phyloP scores from a whole-genome alignment of 1,140 invertebrate genomes.

The Solen grandis region DNA sequence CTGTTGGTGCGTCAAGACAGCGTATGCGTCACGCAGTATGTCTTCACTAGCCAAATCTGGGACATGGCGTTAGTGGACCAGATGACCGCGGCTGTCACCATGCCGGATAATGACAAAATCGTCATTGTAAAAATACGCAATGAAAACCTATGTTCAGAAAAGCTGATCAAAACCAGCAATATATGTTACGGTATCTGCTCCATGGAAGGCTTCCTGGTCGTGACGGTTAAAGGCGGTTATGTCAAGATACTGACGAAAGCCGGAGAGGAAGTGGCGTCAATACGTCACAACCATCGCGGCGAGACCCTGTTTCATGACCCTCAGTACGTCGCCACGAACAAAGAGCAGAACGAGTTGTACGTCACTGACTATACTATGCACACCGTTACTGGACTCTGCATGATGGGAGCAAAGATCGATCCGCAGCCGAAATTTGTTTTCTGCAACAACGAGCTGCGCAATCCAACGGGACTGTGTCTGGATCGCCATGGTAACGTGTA shows the following conservation, averaged over 20 bases:
- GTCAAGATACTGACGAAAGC: slow-evolving; percentile 50
- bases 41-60: slow-evolving; percentile 51
- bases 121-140: slow-evolving; percentile 44
- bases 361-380: slow-evolving; percentile 45
- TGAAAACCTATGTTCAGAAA: slow-evolving; percentile 35
- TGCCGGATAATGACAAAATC: slow-evolving; percentile 51
- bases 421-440: slow-evolving; percentile 48
- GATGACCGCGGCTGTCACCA: slow-evolving; percentile 40
- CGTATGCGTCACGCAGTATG: slow-evolving; percentile 31
- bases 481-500: slow-evolving; percentile 29
- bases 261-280: slow-evolving; percentile 50
- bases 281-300: slow-evolving; percentile 41
- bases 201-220: slow-evolving; percentile 44
- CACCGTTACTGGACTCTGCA: slow-evolving; percentile 26
- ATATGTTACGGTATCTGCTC: slow-evolving; percentile 48
- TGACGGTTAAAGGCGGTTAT: slow-evolving; percentile 46
- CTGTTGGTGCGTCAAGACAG: slow-evolving; percentile 40
- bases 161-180: slow-evolving; percentile 49
- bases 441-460: slow-evolving; percentile 45
- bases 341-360: slow-evolving; percentile 36
- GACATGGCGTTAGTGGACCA: slow-evolving; percentile 48
- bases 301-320: slow-evolving; percentile 43
- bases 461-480: slow-evolving; percentile 45
- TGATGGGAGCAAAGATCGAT: slow-evolving; percentile 39
- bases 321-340: slow-evolving; percentile 45